Evolutionary conservation across 2,888 invertebrate species (phyloP), one percentile per base, ranked within the genome.

Genomic region (Keiferia lycopersicella): DNA sequence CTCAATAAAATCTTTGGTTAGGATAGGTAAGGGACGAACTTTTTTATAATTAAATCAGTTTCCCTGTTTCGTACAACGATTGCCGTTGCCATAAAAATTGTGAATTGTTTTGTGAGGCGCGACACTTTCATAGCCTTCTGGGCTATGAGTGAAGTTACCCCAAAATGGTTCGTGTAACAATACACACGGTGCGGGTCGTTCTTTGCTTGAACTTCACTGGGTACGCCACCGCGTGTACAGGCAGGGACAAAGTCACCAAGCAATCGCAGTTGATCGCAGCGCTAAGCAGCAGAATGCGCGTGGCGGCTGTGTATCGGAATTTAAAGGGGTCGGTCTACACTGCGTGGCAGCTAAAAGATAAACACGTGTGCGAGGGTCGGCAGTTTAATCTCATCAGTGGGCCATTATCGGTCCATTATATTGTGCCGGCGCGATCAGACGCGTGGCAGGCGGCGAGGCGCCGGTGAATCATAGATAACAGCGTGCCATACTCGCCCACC

Each of bases 391-490:
- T 84, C 84, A 83, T 84, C 82, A 81, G 79, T 73, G 78, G 80
- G 79, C 81, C 82, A 87, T 87, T 87, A 89, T 88, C 86, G 82
- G 80, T 76, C 78, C 77, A 83, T 86, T 86, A 85, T 82, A 81
- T 80, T 83, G 81, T 82, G 84, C 77, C 82, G 82, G 82, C 72
- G 75, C 82, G 83, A 89, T 88, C 87, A 89, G 88, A 89, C 89
- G 74, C 74, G 69, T 73, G 77, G 81, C 84, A 91, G 91, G 91
- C 91, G 71, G 87, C 86, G 80, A 79, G 91, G 88, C 91, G 91
- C 87, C 91, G 76, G 83, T 91, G 90, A 88, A 87, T 90, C 88
- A 90, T 85, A 87, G 87, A 87, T 86, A 88, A 88, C 84, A 83
- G 76, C 79, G 81, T 82, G 79, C 78, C 81, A 87, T 80, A 86